phyloP scores from a whole-genome alignment of 1,140 invertebrate genomes.

The Scaptomyza pallida region DNA sequence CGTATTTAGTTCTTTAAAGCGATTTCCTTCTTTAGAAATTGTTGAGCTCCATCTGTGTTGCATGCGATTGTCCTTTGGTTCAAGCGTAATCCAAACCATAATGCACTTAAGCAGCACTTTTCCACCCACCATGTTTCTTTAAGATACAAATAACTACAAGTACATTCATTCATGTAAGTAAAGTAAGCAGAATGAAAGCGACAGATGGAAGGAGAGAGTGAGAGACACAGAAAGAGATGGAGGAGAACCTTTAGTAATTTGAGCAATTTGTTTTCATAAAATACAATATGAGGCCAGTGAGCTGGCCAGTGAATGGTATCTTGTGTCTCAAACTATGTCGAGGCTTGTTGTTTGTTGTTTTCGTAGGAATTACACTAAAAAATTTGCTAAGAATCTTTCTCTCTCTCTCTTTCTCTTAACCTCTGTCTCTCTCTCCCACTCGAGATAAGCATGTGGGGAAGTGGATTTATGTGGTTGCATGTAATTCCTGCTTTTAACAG shows the following conservation, averaged over 20 bases:
- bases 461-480: slow-evolving; percentile 31
- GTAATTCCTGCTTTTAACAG: slow-evolving; percentile 37
- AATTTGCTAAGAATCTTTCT: slow-evolving; percentile 66
- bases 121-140: slow-evolving; percentile 26
- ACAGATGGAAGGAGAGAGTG: too few species aligned
- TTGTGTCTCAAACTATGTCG: slow-evolving; percentile 43
- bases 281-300: slow-evolving; percentile 60
- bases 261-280: slow-evolving; percentile 80
- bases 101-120: slow-evolving; percentile 36
- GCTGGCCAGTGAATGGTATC: slow-evolving; percentile 63
- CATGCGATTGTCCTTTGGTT: slow-evolving; percentile 6
- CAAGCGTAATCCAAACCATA: slow-evolving; percentile 41
- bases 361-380: slow-evolving; percentile 70
- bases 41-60: neutral
- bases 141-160: slow-evolving; percentile 45
- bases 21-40: too few species aligned
- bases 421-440: too few species aligned
- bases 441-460: slow-evolving; percentile 67
- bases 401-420: too few species aligned
- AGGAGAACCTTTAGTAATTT: slow-evolving; percentile 63
- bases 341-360: slow-evolving; percentile 43
- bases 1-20: too few species aligned
- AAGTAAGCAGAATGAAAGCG: slow-evolving; percentile 20
- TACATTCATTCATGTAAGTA: neutral
- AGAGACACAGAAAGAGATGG: slow-evolving; percentile 3